Evolutionary conservation across 2,797 vertebrate species (phyloP), one percentile per base, ranked within the genome.

Genomic region (Coregonus suidteri): DNA sequence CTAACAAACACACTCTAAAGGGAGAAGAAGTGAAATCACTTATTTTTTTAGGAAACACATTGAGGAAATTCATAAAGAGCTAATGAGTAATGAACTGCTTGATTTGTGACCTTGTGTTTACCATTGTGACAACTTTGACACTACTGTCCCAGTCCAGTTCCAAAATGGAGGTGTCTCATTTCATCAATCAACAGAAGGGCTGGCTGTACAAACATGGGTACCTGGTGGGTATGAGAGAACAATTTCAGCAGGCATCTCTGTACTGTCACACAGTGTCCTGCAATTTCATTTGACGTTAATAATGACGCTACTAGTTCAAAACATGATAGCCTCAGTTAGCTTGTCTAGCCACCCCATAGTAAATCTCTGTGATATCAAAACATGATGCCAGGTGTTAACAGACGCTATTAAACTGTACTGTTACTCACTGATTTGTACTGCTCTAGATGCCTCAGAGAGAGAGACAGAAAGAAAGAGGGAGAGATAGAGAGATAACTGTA

Each of bases 361-460:
- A 79, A 72, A 68, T 67, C 14, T 76, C 51, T 66, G 35, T 52
- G 20, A 30, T 37, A 25, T 68, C 41, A 34, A 47, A 67, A 56
- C 74, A 7, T 53, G 68, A 71, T 75, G 71, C 20, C 31, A 69
- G 31, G 72, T 69, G 64, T 20, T 30, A 56, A 74, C 64, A 69
- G 65, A 31, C 31, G 34, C 77, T 71, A 6, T 31, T 68, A 75
- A 52, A 71, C 37, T 67, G 51, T 67, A 69, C 1, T 18, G 25
- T 41, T 41, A 54, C 66, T 75, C 16, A 76, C 37, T 52, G 37
- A 18, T 47, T 37, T 18, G 14, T 71, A 71, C 13, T 69, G 47
- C 54, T 59, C 20, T 31, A 72, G 37, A n/a, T 73, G 71, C 52
- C 71, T 73, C 41, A 56, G 52, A 30, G 62, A 73, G 30, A 13